Conservation (phyloP, 35 echinoderm and acorn worm genomes). For the Patiria miniata region DNA sequence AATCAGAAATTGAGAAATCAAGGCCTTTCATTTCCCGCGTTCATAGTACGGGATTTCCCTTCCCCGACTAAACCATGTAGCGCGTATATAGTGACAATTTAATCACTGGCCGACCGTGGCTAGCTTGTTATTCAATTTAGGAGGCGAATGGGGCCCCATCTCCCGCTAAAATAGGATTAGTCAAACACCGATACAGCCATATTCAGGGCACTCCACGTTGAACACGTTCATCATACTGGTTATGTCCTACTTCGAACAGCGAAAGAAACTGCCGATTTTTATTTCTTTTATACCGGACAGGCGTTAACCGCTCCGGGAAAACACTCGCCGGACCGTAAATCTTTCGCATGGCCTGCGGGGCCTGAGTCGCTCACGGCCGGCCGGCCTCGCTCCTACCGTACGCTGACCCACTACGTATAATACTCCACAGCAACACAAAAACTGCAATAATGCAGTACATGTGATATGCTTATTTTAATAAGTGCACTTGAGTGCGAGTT, state of each 20-base stretch:
- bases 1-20: no score
- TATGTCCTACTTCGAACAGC: background rate
- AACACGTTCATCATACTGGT: background rate
- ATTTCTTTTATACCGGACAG: background rate
- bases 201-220: background rate
- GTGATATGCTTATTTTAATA: conserved; percentile 28
- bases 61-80: background rate
- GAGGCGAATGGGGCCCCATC: conserved; percentile 24
- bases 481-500: background rate
- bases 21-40: no score
- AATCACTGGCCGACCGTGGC: background rate
- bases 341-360: background rate
- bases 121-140: conserved; percentile 24
- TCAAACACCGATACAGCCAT: conserved; percentile 9
- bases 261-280: background rate
- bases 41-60: background rate
- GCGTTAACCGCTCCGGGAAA: conserved; percentile 13
- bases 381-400: background rate
- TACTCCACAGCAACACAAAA: background rate
- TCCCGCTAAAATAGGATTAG: conserved; percentile 18
- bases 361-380: background rate
- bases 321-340: background rate
- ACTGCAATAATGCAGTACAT: background rate
- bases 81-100: background rate
- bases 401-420: background rate